Percentiles rank a stretch among this genome's conserved stretches.
phyloP scores from a whole-genome alignment of 2,888 invertebrate species.

The Melanargia galathea region DNA sequence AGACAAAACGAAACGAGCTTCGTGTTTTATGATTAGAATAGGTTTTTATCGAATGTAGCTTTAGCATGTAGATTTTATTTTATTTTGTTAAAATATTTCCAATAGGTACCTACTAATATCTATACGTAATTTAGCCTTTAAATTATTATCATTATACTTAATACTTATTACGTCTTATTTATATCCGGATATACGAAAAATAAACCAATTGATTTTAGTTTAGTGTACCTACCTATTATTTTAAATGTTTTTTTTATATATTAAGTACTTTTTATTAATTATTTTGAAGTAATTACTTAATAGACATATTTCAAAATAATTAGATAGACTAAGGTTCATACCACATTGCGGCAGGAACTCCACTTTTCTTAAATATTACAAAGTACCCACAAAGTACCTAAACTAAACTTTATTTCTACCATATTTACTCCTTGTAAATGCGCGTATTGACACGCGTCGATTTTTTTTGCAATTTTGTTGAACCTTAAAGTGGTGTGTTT shows the following conservation, averaged over 20 bases:
- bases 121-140: conserved; percentile 12
- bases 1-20: conserved; percentile 29
- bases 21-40: conserved; percentile 25
- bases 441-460: too few species aligned
- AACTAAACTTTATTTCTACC: too few species aligned
- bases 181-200: neutral
- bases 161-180: conserved; percentile 3
- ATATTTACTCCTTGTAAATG: too few species aligned
- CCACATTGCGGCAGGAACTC: too few species aligned
- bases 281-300: neutral
- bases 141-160: neutral
- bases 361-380: too few species aligned
- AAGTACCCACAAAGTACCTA: too few species aligned
- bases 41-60: conserved; percentile 21
- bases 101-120: neutral
- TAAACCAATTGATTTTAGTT: neutral
- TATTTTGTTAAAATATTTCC: conserved; percentile 10
- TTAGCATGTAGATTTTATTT: conserved; percentile 11
- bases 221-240: neutral
- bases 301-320: too few species aligned
- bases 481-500: too few species aligned
- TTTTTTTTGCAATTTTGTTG: too few species aligned
- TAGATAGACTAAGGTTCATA: too few species aligned
- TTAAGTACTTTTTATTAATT: neutral
- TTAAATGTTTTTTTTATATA: neutral